Conservation (phyloP, 1,140 invertebrate genomes). For the Drosophila lacteicornis region DNA sequence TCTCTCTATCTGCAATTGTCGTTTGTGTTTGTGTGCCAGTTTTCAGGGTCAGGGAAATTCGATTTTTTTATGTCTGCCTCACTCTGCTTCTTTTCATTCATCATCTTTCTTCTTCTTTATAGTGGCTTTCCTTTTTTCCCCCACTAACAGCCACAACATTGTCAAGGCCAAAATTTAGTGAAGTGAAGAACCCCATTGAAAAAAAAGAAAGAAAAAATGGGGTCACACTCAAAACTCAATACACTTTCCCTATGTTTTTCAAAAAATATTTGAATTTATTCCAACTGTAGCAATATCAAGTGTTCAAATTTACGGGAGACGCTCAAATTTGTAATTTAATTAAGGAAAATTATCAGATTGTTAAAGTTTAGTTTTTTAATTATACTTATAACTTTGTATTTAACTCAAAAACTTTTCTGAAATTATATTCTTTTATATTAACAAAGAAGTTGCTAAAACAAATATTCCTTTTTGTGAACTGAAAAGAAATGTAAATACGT, state of each 20-base stretch:
- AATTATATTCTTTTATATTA: no score
- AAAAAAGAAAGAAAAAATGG: not conserved
- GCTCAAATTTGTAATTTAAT: not conserved
- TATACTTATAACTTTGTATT: no score
- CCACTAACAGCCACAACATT: slow-evolving; percentile 3
- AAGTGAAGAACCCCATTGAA: slow-evolving; percentile 6
- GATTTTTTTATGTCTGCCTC: slow-evolving; percentile 61
- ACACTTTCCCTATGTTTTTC: not conserved
- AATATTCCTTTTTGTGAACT: no score
- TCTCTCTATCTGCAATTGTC: slow-evolving; percentile 22
- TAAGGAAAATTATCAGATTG: not conserved
- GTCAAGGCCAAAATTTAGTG: slow-evolving; percentile 17
- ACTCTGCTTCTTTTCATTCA: slow-evolving; percentile 14
- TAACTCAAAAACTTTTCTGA: no score
- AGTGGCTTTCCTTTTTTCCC: slow-evolving; percentile 39
- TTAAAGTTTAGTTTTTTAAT: no score
- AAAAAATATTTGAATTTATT: not conserved
- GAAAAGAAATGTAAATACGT: no score
- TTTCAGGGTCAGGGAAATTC: slow-evolving; percentile 82
- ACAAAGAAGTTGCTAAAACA: no score
- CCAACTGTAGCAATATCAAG: no score
- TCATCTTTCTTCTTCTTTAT: slow-evolving; percentile 28
- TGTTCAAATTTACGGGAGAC: not conserved
- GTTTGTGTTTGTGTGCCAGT: slow-evolving; percentile 55
- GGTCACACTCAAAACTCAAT: not conserved